Percentiles rank a stretch among this genome's conserved stretches.
These are phyloP conservation scores for Allolobophora icterica DNA, from an alignment of 2,888 invertebrate species.

Conservation along the genomic window DNA sequence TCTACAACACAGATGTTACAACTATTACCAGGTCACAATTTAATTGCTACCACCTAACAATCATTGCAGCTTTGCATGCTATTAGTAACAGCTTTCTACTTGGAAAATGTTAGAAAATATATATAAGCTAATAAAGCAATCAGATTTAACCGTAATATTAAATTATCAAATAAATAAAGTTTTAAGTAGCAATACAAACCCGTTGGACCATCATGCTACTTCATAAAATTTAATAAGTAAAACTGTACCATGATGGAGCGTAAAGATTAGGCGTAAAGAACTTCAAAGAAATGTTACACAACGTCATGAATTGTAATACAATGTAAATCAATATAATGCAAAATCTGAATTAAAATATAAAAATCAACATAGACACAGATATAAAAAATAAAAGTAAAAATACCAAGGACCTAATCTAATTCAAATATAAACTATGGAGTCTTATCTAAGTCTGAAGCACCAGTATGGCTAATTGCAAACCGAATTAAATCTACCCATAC, in stretches of 20 bases:
- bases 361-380: not conserved
- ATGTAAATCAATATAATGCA: not conserved
- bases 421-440: not conserved
- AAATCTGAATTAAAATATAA: not conserved
- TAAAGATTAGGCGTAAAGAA: not conserved
- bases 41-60: not conserved
- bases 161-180: not conserved
- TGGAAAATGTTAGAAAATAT: not conserved
- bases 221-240: too few relatives aligned
- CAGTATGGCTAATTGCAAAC: not conserved
- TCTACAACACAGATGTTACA: not conserved
- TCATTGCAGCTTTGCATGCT: not conserved
- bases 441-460: too few relatives aligned
- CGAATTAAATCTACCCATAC: not conserved
- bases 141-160: not conserved
- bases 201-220: not conserved
- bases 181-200: not conserved
- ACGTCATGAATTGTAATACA: not conserved
- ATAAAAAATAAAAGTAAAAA: not conserved
- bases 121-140: not conserved
- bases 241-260: not conserved
- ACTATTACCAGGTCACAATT: not conserved
- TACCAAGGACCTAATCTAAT: not conserved
- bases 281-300: not conserved
- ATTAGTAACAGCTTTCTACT: conserved; percentile 7